phyloP scores from a whole-genome alignment of 2,888 invertebrate genomes.

The Alloplasta piceator region DNA sequence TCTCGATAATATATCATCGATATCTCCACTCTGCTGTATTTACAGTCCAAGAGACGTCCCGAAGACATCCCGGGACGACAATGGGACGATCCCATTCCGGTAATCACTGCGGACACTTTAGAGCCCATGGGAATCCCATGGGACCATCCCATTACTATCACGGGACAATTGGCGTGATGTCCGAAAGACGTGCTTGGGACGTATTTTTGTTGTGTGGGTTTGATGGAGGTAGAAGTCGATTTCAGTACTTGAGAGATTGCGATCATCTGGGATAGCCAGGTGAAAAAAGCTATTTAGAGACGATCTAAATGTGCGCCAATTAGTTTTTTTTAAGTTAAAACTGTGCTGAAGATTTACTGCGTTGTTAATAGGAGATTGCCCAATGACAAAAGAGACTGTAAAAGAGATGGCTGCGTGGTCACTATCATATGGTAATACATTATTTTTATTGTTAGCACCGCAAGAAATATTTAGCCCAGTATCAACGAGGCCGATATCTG shows the following conservation, averaged over 20 bases:
- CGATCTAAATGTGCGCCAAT: slow-evolving; percentile 25
- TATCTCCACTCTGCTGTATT: too few species aligned
- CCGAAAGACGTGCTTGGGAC: too few species aligned
- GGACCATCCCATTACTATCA: too few species aligned
- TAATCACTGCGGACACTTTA: too few species aligned
- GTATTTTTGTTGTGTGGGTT: too few species aligned
- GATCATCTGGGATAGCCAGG: slow-evolving; percentile 2
- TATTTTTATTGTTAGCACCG: background rate
- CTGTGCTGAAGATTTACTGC: background rate
- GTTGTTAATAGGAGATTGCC: background rate
- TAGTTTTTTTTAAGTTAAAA: slow-evolving; percentile 15
- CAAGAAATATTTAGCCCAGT: background rate
- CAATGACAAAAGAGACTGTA: background rate
- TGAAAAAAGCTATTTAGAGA: background rate
- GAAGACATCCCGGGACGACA: too few species aligned
- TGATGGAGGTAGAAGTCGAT: slow-evolving; percentile 3
- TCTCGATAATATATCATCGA: too few species aligned
- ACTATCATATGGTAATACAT: slow-evolving; percentile 42
- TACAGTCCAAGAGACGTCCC: too few species aligned
- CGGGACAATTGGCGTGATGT: too few species aligned
- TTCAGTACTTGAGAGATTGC: slow-evolving; percentile 8
- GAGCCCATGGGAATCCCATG: too few species aligned
- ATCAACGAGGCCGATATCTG: slow-evolving; percentile 39
- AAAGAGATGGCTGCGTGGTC: too few species aligned
- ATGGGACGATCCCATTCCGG: too few species aligned